Evolutionary conservation across 2,113 vertebrate species (phyloP).

Genomic region (Suricata suricatta): DNA sequence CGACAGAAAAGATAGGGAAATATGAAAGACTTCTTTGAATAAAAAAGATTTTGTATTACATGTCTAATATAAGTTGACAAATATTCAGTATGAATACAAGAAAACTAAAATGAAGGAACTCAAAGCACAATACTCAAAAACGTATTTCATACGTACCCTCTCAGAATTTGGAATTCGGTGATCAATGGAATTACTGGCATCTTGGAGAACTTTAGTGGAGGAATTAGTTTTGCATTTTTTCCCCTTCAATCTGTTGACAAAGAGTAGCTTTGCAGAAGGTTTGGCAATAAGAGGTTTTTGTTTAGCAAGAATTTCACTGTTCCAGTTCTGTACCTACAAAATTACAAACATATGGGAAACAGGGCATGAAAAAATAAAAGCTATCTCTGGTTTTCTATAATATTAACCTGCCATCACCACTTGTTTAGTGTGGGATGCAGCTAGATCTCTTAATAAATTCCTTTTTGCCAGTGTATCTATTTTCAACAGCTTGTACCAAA

Average conservation of each 20-base stretch:
- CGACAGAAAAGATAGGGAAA: background rate
- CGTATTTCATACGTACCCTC: slow-evolving; percentile 85
- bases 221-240: slow-evolving; percentile 92
- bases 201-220: slow-evolving; percentile 92
- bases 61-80: background rate
- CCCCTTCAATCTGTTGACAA: slow-evolving; percentile 93
- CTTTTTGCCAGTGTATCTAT: background rate
- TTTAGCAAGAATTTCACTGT: slow-evolving; percentile 93
- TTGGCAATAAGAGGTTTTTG: slow-evolving; percentile 92
- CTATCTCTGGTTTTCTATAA: background rate
- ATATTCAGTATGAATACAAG: background rate
- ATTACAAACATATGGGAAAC: slow-evolving; percentile 55
- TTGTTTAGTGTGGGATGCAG: background rate
- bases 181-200: slow-evolving; percentile 93
- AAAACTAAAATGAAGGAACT: background rate
- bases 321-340: slow-evolving; percentile 94
- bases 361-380: background rate
- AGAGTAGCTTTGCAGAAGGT: slow-evolving; percentile 95
- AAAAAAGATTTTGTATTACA: background rate
- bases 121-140: background rate
- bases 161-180: slow-evolving; percentile 84
- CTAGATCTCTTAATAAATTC: background rate
- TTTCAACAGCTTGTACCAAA: slow-evolving; percentile 1
- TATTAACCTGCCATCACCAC: background rate
- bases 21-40: background rate